Conservation (phyloP, 2,113 vertebrate species). For the Cryptomyrus ogoouensis region DNA sequence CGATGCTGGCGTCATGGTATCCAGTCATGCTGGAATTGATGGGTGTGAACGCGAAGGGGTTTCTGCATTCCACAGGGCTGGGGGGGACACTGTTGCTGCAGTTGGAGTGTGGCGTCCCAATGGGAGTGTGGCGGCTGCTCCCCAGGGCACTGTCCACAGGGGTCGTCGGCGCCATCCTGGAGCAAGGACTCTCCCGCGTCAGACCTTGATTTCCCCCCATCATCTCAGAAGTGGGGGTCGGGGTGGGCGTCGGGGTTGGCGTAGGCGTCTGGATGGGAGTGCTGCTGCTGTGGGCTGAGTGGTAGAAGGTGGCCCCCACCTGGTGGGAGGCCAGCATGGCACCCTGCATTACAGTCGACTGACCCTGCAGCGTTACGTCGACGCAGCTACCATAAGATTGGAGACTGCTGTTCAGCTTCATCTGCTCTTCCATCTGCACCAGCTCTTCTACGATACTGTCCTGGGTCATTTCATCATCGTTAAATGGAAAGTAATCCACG, state of each 20-base stretch:
- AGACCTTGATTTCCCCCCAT: slow-evolving; percentile 72
- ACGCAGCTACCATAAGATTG: slow-evolving; percentile 69
- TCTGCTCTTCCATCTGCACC: slow-evolving; percentile 98
- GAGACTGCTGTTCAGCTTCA: slow-evolving; percentile 77
- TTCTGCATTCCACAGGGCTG: slow-evolving; percentile 94
- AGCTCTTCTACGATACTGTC: slow-evolving; percentile 98
- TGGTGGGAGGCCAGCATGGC: slow-evolving; percentile 63
- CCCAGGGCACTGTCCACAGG: slow-evolving; percentile 88
- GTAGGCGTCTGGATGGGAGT: slow-evolving; percentile 71
- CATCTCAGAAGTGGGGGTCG: slow-evolving; percentile 84
- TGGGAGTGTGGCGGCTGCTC: slow-evolving; percentile 86
- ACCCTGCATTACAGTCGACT: slow-evolving; percentile 57
- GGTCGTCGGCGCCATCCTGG: slow-evolving; percentile 75
- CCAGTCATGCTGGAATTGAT: slow-evolving; percentile 88
- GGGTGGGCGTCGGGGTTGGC: slow-evolving; percentile 78
- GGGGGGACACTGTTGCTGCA: slow-evolving; percentile 93
- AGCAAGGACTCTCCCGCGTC: slow-evolving; percentile 84
- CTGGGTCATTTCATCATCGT: slow-evolving; percentile 95
- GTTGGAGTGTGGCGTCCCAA: slow-evolving; percentile 89
- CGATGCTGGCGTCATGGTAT: slow-evolving; percentile 82
- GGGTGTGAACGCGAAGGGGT: slow-evolving; percentile 93
- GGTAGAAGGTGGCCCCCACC: slow-evolving; percentile 68
- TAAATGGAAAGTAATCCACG: slow-evolving; percentile 83
- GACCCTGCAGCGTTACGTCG: slow-evolving; percentile 66
- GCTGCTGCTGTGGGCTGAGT: slow-evolving; percentile 69